Evolutionary conservation across 1,140 invertebrate species (phyloP).

Genomic region (Lordiphosa stackelbergi): DNA sequence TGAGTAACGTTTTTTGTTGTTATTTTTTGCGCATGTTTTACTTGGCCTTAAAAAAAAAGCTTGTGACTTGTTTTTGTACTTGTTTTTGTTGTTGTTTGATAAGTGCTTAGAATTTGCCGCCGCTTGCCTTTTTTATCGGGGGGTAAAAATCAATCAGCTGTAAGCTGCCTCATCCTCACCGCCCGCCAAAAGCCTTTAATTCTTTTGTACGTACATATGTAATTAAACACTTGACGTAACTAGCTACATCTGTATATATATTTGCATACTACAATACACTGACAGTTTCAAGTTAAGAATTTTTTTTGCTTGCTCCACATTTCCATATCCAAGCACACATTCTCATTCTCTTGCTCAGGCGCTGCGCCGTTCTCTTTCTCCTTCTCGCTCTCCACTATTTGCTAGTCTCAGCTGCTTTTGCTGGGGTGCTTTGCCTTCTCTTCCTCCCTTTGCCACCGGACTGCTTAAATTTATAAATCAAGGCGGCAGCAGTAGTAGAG

Average conservation of each 20-base stretch:
- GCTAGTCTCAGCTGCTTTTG: conserved; percentile 19
- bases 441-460: conserved; percentile 7
- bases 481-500: conserved; percentile 27
- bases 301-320: conserved; percentile 41
- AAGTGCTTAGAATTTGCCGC: conserved; percentile 23
- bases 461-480: conserved; percentile 48
- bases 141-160: conserved; percentile 53
- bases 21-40: conserved; percentile 45
- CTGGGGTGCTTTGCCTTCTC: conserved; percentile 32
- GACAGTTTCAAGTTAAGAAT: conserved; percentile 34
- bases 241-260: too few species aligned
- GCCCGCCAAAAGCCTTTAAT: conserved; percentile 1
- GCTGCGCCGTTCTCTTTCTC: not conserved
- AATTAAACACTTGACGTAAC: conserved; percentile 28
- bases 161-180: not conserved
- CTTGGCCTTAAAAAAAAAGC: conserved; percentile 51
- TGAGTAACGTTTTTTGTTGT: conserved; percentile 23
- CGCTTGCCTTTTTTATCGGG: not conserved
- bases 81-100: too few species aligned
- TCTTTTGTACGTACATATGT: not conserved
- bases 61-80: conserved; percentile 34
- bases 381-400: conserved; percentile 5
- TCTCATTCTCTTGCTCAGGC: conserved; percentile 2
- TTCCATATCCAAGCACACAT: conserved; percentile 13
- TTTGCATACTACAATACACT: conserved; percentile 15